Evolutionary conservation across 2,797 vertebrate genomes (phyloP).

Genomic region (Prunella strophiata): DNA sequence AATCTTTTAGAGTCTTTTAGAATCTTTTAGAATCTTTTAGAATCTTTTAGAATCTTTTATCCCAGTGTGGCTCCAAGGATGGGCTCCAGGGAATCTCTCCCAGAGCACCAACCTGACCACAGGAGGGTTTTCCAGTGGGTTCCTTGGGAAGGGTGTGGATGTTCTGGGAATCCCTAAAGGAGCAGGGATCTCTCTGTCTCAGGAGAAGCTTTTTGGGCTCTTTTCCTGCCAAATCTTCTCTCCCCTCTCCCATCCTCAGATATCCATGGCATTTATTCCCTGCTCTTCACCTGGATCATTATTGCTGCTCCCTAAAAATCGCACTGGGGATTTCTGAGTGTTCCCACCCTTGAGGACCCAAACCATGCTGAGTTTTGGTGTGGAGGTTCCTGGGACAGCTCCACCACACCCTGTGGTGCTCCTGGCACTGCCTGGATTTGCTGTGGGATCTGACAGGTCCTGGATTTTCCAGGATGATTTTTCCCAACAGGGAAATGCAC

Average conservation of each 20-base stretch:
- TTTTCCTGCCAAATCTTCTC: neutral
- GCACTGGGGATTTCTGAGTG: rapidly evolving
- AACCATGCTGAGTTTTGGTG: neutral
- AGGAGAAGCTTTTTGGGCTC: neutral
- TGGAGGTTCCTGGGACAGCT: neutral
- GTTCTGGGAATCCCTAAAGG: neutral
- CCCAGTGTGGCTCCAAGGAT: neutral
- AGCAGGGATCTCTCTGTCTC: neutral
- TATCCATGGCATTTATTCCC: neutral
- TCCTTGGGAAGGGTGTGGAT: neutral
- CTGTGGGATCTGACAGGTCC: neutral
- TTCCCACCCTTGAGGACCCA: neutral
- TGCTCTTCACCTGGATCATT: neutral
- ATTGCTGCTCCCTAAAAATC: neutral
- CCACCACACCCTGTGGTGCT: neutral
- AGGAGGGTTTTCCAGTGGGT: neutral
- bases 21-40: neutral
- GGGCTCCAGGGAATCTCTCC: neutral
- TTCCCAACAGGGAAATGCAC: neutral
- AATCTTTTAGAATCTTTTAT: neutral
- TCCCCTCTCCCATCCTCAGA: neutral
- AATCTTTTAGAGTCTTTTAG: neutral
- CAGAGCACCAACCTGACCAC: neutral
- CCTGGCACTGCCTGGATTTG: neutral
- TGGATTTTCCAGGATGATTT: neutral